phyloP scores from a whole-genome alignment of 2,888 invertebrate genomes.

The Hipparchia sbordonii region DNA sequence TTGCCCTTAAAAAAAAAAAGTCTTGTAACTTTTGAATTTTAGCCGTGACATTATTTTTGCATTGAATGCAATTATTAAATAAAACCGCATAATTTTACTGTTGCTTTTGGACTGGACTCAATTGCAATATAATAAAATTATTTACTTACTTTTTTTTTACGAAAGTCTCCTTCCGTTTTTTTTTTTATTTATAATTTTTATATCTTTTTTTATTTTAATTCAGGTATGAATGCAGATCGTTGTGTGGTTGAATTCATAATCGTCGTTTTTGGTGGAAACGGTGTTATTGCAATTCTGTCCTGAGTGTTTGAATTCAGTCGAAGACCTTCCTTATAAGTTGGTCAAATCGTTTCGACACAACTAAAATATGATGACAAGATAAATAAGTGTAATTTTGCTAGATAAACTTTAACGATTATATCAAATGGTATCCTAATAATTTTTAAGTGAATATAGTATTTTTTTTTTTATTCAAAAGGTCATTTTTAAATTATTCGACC shows the following conservation, averaged over 20 bases:
- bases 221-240: conserved; percentile 80
- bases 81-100: conserved; percentile 1
- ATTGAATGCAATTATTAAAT: background rate
- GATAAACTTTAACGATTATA: background rate
- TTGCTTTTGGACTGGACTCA: conserved; percentile 41
- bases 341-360: background rate
- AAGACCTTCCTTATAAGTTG: conserved; percentile 4
- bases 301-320: conserved; percentile 11
- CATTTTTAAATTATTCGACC: background rate
- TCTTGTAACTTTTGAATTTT: background rate
- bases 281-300: conserved; percentile 68
- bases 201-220: conserved; percentile 53
- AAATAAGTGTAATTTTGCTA: conserved; percentile 28
- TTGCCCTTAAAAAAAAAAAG: background rate
- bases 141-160: conserved; percentile 9
- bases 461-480: background rate
- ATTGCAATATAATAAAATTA: conserved; percentile 49
- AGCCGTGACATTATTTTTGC: conserved; percentile 1
- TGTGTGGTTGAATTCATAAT: conserved; percentile 71
- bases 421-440: background rate
- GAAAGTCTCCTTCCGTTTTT: conserved; percentile 33
- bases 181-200: conserved; percentile 45
- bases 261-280: conserved; percentile 55
- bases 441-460: background rate
- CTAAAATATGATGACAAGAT: conserved; percentile 24